A percentile compares a stretch with the other conserved stretches of the same genome.
These are phyloP conservation scores for Hapalemur alaotrensis DNA, from an alignment of 2,797 vertebrate genomes.

Conservation along the genomic window DNA sequence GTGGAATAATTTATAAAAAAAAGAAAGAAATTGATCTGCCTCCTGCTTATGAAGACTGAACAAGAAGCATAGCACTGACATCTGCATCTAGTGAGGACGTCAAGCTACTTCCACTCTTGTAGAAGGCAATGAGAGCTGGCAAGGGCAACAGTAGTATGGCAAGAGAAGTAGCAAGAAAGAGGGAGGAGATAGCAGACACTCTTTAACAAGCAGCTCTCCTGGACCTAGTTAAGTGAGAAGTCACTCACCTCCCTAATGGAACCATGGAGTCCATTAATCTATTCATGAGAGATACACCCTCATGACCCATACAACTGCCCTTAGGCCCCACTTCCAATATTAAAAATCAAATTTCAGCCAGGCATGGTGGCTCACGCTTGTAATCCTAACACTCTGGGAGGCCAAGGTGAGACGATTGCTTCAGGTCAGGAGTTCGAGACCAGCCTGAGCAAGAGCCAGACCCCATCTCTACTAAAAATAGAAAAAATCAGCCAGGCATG, in stretches of 20 bases:
- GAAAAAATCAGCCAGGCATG: no score
- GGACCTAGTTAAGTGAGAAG: neutral
- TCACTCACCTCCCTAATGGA: neutral
- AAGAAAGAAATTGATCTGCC: neutral
- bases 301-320: neutral
- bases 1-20: neutral
- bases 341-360: no score
- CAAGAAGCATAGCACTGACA: neutral
- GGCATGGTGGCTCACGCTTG: no score
- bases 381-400: no score
- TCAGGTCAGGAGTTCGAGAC: no score
- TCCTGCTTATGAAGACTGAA: neutral
- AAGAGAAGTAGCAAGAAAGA: neutral
- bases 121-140: neutral
- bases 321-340: neutral
- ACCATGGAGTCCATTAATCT: neutral
- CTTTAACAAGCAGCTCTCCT: neutral
- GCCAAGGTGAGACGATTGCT: no score
- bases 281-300: neutral
- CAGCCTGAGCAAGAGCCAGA: no score
- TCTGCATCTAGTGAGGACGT: neutral
- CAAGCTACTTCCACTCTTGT: neutral
- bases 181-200: neutral
- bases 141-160: neutral
- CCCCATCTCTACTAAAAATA: no score